phyloP scores from a whole-genome alignment of 2,797 vertebrate genomes.

The Eupleurogrammus muticus region DNA sequence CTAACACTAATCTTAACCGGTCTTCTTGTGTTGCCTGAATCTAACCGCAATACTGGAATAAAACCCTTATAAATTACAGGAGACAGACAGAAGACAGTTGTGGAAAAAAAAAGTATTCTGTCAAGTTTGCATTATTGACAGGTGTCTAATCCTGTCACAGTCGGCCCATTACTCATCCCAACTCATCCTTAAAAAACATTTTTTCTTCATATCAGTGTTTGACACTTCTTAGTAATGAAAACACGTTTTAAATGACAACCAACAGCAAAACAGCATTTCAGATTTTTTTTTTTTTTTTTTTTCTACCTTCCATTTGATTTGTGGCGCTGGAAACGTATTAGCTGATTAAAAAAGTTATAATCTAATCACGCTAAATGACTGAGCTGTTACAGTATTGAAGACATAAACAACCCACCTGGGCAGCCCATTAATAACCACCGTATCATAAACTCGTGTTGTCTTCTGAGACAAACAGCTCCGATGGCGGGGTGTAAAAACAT shows the following conservation, averaged over 20 bases:
- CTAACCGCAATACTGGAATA: no score
- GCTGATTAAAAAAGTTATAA: conserved; percentile 37
- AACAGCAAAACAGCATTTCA: conserved; percentile 12
- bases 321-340: conserved; percentile 35
- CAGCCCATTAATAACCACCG: conserved; percentile 31
- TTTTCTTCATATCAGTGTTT: not conserved
- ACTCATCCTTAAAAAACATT: not conserved
- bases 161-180: no score
- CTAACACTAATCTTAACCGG: no score
- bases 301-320: conserved; percentile 22
- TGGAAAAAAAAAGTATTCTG: no score
- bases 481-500: conserved; percentile 39
- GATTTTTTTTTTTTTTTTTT: conserved; percentile 2
- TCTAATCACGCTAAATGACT: conserved; percentile 52
- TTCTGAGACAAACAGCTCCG: conserved; percentile 42
- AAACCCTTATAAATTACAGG: no score
- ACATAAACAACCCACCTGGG: conserved; percentile 43
- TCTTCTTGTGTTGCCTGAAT: no score
- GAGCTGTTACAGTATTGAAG: conserved; percentile 17
- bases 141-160: no score
- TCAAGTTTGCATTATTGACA: no score
- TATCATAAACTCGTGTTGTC: conserved; percentile 53
- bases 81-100: no score
- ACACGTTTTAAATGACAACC: conserved; percentile 16
- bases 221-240: not conserved